These are phyloP conservation scores for Phylloscopus trochiloides DNA, from an alignment of 2,113 vertebrate species.

Conservation along the genomic window DNA sequence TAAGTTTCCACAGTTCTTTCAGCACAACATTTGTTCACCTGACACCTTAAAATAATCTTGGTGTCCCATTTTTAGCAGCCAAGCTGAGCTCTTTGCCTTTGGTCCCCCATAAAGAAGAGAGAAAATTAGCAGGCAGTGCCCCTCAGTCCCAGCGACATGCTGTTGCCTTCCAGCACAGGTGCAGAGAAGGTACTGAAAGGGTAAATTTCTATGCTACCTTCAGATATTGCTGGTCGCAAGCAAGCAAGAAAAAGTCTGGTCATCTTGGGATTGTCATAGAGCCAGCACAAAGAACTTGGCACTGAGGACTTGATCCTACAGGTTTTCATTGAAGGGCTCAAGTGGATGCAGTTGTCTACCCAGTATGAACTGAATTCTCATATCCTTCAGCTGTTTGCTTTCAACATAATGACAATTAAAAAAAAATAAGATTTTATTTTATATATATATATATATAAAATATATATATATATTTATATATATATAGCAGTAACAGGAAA, in stretches of 20 bases:
- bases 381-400: background rate
- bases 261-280: background rate
- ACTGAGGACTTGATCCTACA: background rate
- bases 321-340: accelerated
- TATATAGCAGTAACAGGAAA: background rate
- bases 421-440: too few species aligned
- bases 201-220: background rate
- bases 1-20: background rate
- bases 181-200: background rate
- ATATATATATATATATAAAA: too few species aligned
- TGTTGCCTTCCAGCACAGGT: background rate
- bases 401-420: background rate
- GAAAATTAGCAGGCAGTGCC: background rate
- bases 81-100: background rate
- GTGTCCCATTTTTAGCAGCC: background rate
- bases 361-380: background rate
- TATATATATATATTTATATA: too few species aligned
- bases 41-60: background rate
- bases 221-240: background rate
- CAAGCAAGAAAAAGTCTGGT: background rate
- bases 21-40: background rate
- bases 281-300: background rate
- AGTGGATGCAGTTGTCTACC: background rate
- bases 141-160: background rate
- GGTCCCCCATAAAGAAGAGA: background rate